phyloP scores from a whole-genome alignment of 1,140 invertebrate genomes.

The Riptortus pedestris region DNA sequence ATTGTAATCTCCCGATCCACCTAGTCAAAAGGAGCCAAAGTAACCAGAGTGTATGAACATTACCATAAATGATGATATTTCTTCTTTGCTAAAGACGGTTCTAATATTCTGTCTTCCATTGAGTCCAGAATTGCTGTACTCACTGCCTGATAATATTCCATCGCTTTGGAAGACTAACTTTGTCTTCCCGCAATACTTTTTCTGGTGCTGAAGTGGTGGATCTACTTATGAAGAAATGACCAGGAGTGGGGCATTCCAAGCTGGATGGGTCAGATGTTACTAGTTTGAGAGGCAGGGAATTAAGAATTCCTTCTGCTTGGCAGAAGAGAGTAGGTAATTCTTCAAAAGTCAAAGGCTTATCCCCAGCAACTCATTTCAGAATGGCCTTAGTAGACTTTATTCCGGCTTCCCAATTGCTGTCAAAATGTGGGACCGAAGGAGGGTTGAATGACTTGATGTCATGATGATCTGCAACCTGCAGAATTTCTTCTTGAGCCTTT shows the following conservation, averaged over 20 bases:
- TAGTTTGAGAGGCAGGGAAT: background rate
- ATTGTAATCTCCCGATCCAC: no score
- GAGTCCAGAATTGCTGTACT: background rate
- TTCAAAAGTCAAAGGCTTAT: background rate
- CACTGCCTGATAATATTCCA: background rate
- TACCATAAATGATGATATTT: no score
- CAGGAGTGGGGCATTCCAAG: background rate
- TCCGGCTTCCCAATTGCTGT: background rate
- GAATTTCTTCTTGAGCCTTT: background rate
- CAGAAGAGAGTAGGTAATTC: background rate
- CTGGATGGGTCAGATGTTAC: no score
- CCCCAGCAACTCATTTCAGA: no score
- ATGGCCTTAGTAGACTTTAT: background rate
- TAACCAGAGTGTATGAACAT: no score
- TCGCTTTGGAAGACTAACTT: background rate
- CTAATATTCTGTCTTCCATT: background rate
- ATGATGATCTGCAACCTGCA: background rate
- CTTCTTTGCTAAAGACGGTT: no score
- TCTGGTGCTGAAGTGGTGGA: background rate
- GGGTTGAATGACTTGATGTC: background rate
- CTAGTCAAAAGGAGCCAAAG: no score
- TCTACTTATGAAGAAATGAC: background rate
- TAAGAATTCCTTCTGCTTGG: background rate
- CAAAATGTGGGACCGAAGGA: background rate
- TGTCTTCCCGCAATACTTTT: background rate